phyloP scores from a whole-genome alignment of 2,888 invertebrate genomes.

The Idaea dimidiata region DNA sequence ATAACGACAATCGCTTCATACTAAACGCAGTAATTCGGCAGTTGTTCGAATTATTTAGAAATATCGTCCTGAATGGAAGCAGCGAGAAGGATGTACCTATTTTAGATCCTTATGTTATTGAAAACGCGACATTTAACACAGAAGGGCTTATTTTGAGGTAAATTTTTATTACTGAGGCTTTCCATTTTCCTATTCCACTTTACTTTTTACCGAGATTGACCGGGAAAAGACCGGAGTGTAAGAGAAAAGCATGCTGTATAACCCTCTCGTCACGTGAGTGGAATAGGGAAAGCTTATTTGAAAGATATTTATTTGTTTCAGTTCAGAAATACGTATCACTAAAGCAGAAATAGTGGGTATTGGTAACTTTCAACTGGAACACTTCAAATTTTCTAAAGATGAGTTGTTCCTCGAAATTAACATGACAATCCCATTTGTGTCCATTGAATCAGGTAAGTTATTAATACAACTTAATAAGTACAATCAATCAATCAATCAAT shows the following conservation, averaged over 20 bases:
- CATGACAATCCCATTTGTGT: constrained; percentile 36
- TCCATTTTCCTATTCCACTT: neutral
- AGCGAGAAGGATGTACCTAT: constrained; percentile 28
- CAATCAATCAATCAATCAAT: no score
- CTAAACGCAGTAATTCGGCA: constrained; percentile 29
- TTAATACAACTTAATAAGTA: neutral
- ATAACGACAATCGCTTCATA: constrained; percentile 4
- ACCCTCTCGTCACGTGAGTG: no score
- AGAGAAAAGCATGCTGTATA: no score
- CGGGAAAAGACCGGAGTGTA: no score
- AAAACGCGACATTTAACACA: constrained; percentile 2
- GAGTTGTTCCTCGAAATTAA: constrained; percentile 35
- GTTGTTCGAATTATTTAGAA: constrained; percentile 36
- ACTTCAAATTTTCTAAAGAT: constrained; percentile 7
- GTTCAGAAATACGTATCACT: constrained; percentile 5
- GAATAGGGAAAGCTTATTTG: no score
- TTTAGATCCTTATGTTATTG: constrained; percentile 21
- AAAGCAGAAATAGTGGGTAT: constrained; percentile 7
- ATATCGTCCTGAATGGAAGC: constrained; percentile 33
- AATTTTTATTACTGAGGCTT: neutral
- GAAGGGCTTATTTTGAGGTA: constrained; percentile 4
- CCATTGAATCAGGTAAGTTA: constrained; percentile 32
- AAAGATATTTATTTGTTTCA: constrained; percentile 3
- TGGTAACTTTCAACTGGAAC: constrained; percentile 6
- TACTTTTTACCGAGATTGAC: no score